phyloP scores from a whole-genome alignment of 2,113 vertebrate genomes.

The Thunnus maccoyii region DNA sequence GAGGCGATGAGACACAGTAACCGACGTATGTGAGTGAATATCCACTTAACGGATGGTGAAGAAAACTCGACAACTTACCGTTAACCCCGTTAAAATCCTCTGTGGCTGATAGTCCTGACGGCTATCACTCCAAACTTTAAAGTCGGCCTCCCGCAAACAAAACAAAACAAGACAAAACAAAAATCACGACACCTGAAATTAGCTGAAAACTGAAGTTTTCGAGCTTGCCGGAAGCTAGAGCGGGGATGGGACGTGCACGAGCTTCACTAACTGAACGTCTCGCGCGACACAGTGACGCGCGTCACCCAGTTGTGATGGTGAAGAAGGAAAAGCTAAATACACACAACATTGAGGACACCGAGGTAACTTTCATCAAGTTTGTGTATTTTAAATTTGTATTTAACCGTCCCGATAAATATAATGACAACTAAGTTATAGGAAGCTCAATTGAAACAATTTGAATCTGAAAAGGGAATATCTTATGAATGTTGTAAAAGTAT shows the following conservation, averaged over 20 bases:
- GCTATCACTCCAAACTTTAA: background rate
- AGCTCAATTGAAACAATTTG: background rate
- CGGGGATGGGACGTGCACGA: conserved; percentile 43
- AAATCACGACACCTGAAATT: background rate
- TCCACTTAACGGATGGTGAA: background rate
- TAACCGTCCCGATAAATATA: background rate
- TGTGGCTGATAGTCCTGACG: background rate
- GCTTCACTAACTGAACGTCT: background rate
- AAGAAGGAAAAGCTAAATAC: background rate
- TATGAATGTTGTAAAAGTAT: too few species aligned
- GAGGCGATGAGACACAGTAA: background rate
- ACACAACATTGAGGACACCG: background rate
- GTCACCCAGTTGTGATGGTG: background rate
- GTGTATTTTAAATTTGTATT: background rate
- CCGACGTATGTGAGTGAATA: background rate
- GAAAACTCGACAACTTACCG: conserved; percentile 41
- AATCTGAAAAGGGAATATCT: background rate
- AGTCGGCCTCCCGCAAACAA: background rate
- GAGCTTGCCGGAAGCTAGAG: background rate
- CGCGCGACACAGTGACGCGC: conserved; percentile 38
- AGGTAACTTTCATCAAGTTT: background rate
- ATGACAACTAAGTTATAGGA: background rate
- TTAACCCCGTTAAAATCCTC: background rate
- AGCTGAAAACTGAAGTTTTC: conserved; percentile 19
- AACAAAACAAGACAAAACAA: background rate